Evolutionary conservation across 2,888 invertebrate genomes (phyloP), one percentile per base, ranked within the genome.

Genomic region (Priocnemis perturbator): DNA sequence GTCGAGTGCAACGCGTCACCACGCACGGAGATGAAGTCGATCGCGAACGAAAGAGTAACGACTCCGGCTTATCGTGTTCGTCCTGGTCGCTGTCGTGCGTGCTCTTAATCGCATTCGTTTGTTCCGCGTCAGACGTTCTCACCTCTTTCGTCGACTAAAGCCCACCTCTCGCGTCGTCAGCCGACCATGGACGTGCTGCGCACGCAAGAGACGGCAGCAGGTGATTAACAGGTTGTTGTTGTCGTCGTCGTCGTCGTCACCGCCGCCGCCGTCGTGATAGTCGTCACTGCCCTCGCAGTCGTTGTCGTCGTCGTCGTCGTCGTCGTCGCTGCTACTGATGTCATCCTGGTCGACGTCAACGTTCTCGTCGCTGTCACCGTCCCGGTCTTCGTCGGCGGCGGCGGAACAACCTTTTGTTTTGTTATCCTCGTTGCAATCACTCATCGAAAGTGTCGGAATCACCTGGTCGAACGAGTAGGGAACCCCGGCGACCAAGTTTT

Each of bases 201-300:
- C 71, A 67, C 70, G 70, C 64, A 44, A 20, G 68, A 66, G 56
- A 59, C 64, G 64, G 64, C 67, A 57, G 62, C 69, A 64, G 71
- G 60, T 71, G 69, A 78, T 79, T 79, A 79, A 79, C 79, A 79
- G 79, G 79, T 79, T 79, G 79, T 74, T 74, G 79, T 69, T 69
- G 67, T 58, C 19, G 53, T 50, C 64, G 64, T 67, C 60, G 67
- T 74, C 55, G n/a, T 7, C 57, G 11, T 37, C 11, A n/a, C 30
- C 57, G 57, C 30, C 57, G 20, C 14, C 19, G 19, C 30, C 15
- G 37, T 57, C 30, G 5, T 57, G 3, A 11, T 55, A 7, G 17
- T 55, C 55, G 15, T 55, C 9, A 4, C 20, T n/a, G 14, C 23
- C 53, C 3, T 19, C 52, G 52, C 4, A 19, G 52, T 19, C 11